Evolutionary conservation across 2,888 invertebrate genomes (phyloP).

Genomic region (Exocentrus adspersus): DNA sequence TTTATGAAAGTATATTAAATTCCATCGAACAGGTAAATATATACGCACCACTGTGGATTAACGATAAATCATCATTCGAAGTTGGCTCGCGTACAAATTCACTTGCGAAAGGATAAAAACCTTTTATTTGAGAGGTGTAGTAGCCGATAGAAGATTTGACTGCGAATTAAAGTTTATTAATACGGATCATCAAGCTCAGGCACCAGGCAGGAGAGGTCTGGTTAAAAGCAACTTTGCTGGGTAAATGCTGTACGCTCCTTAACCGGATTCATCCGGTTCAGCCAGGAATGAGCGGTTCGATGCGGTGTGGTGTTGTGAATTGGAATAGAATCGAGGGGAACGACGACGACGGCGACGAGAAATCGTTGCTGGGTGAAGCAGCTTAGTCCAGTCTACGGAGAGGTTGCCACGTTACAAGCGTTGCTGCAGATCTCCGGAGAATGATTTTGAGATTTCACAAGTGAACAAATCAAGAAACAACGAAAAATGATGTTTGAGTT

Average conservation of each 20-base stretch:
- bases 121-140: neutral
- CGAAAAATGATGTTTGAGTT: too few species aligned
- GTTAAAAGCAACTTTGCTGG: conserved; percentile 55
- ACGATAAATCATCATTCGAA: conserved; percentile 45
- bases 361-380: too few species aligned
- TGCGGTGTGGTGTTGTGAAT: conserved; percentile 50
- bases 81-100: too few species aligned
- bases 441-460: too few species aligned
- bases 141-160: neutral
- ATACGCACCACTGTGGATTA: conserved; percentile 26
- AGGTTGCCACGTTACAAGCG: neutral
- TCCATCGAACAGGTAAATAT: conserved; percentile 37
- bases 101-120: neutral
- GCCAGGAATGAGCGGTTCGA: conserved; percentile 62
- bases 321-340: conserved; percentile 16
- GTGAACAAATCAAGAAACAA: too few species aligned
- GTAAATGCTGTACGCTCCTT: conserved; percentile 30
- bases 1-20: conserved; percentile 46
- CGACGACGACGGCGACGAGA: neutral
- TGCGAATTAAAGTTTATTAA: neutral
- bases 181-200: too few species aligned
- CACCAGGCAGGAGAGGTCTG: conserved; percentile 46
- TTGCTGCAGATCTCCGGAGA: neutral
- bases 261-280: conserved; percentile 62
- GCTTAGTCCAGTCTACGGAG: too few species aligned